Evolutionary conservation across 2,888 invertebrate genomes (phyloP).

Genomic region (Eupithecia abbreviata): DNA sequence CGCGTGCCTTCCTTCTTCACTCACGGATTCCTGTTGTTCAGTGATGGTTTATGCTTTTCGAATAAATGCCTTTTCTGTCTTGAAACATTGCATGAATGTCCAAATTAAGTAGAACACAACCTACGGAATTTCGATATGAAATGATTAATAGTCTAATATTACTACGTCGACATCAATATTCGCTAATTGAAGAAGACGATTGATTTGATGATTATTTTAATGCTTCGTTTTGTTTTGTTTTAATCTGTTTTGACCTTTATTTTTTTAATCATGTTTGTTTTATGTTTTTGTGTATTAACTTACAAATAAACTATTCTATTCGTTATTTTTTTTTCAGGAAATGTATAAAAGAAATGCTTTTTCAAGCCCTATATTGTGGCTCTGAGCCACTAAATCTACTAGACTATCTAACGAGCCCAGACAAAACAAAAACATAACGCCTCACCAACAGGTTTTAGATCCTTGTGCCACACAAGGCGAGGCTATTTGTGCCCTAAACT

Average conservation of each 20-base stretch:
- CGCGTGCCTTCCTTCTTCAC: conserved; percentile 79
- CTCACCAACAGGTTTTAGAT: conserved; percentile 13
- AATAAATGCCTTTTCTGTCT: conserved; percentile 30
- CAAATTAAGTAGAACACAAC: conserved; percentile 4
- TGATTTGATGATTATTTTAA: too few relatives aligned
- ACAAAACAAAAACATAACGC: conserved; percentile 9
- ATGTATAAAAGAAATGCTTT: background rate
- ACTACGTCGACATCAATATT: background rate
- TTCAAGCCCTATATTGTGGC: background rate
- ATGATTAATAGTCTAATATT: background rate
- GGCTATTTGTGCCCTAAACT: conserved; percentile 11
- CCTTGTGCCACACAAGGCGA: conserved; percentile 17
- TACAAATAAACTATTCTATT: too few relatives aligned
- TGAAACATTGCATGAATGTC: conserved; percentile 15
- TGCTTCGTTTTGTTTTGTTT: too few relatives aligned
- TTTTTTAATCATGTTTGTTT: too few relatives aligned
- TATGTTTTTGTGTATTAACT: too few relatives aligned
- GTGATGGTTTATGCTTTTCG: conserved; percentile 43
- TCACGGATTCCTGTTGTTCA: conserved; percentile 61
- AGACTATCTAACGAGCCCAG: background rate
- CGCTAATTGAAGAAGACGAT: background rate
- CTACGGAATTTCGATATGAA: background rate
- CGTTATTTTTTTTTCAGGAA: background rate
- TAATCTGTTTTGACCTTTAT: too few relatives aligned
- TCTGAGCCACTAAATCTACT: background rate